phyloP scores from a whole-genome alignment of 2,888 invertebrate species.

The Sinotaia quadrata region DNA sequence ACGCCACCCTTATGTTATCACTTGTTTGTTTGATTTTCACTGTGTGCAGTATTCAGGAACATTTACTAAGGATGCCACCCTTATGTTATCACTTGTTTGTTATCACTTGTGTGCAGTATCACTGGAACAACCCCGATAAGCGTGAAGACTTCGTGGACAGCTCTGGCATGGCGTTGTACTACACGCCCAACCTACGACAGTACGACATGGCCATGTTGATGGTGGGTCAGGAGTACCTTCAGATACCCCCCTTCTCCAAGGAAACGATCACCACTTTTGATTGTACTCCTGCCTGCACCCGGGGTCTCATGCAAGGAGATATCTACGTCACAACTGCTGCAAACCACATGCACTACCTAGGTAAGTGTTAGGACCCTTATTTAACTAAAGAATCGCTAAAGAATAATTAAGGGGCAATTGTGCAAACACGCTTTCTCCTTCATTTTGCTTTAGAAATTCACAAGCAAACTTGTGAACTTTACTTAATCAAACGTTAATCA shows the following conservation, averaged over 20 bases:
- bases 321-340: constrained; percentile 42
- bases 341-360: constrained; percentile 57
- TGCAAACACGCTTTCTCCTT: too few relatives aligned
- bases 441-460: too few relatives aligned
- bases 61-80: too few relatives aligned
- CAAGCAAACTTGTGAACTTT: too few relatives aligned
- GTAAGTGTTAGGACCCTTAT: too few relatives aligned
- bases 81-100: too few relatives aligned
- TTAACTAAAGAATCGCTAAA: too few relatives aligned
- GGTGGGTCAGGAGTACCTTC: constrained; percentile 36
- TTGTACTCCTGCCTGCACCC: constrained; percentile 47
- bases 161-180: constrained; percentile 50
- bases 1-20: too few relatives aligned
- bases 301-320: constrained; percentile 40
- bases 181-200: constrained; percentile 44
- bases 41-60: too few relatives aligned
- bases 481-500: too few relatives aligned
- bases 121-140: constrained; percentile 53
- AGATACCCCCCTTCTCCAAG: constrained; percentile 42
- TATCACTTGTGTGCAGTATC: constrained; percentile 42
- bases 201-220: constrained; percentile 46
- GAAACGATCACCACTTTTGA: constrained; percentile 35
- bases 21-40: too few relatives aligned
- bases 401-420: too few relatives aligned
- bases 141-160: constrained; percentile 42